Evolutionary conservation across 2,888 invertebrate genomes (phyloP).

Genomic region (Onchidella celtica): DNA sequence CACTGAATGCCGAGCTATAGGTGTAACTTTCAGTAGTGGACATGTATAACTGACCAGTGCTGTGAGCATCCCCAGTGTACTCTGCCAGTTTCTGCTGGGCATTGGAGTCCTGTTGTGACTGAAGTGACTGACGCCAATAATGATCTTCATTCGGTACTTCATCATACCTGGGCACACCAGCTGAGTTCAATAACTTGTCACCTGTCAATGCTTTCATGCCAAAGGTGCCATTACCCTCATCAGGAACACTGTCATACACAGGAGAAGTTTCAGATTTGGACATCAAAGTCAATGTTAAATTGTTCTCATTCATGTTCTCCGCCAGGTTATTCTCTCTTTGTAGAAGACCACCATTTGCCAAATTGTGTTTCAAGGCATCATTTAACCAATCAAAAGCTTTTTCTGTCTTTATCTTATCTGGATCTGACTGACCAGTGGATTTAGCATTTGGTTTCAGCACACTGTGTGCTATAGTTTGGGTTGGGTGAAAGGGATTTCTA

Average conservation of each 20-base stretch:
- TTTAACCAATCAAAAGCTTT: slow-evolving; percentile 81
- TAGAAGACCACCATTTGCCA: not conserved
- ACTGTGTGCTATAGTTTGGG: slow-evolving; percentile 22
- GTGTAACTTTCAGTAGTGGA: slow-evolving; percentile 13
- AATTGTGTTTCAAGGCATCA: slow-evolving; percentile 64
- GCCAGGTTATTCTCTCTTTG: too few species aligned
- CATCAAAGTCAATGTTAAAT: not conserved
- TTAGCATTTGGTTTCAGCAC: slow-evolving; percentile 38
- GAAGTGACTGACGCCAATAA: not conserved
- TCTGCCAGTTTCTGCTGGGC: not conserved
- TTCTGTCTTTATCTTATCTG: slow-evolving; percentile 63
- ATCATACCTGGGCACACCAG: slow-evolving; percentile 59
- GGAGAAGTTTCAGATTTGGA: not conserved
- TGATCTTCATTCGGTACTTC: slow-evolving; percentile 59
- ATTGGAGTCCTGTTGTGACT: slow-evolving; percentile 18
- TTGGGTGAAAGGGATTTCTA: slow-evolving; percentile 33
- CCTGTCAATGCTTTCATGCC: not conserved
- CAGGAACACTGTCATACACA: slow-evolving; percentile 27
- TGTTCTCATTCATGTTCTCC: slow-evolving; percentile 2
- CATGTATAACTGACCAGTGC: not conserved
- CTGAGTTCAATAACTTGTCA: not conserved
- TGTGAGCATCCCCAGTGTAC: not conserved
- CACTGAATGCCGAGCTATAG: slow-evolving; percentile 61
- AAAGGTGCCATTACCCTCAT: not conserved
- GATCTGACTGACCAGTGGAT: not conserved